Evolutionary conservation across 2,797 vertebrate genomes (phyloP), one percentile per base, ranked within the genome.

Genomic region (Halcyon leucocephala): DNA sequence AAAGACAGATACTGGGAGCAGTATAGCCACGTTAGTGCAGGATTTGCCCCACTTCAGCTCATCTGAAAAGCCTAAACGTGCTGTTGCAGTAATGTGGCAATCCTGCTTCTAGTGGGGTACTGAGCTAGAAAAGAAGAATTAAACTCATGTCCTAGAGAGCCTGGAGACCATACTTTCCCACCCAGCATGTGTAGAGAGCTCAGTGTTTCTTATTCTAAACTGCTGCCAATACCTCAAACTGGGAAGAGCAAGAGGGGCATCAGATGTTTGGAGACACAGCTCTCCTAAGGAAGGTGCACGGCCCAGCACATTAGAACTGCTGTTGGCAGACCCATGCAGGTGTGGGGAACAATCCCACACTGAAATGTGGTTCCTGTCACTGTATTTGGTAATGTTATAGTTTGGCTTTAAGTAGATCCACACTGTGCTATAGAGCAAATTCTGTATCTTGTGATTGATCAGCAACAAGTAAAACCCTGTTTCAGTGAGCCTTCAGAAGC

Each of bases 391-490:
- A 19, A 41, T 31, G 46, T 67, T 61, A 2, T 15, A 26, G 20
- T 86, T 84, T 51, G 52, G 12, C 35, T 79, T 89, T 66, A 82
- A 42, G 39, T 70, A 41, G 46, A 13, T 37, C n/a, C 70, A 1
- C 35, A 6, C n/a, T 35, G 31, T 52, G 41, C 65, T 91, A 35
- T 41, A 49, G 69, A 89, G 65, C 28, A 89, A 87, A 64, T 77
- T 51, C 57, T 79, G 13, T n/a, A 18, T 93, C 82, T 89, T 89
- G 64, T 71, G 73, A 85, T 46, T 82, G 74, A 92, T 93, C 55
- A 93, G 55, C 57, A 91, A 15, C 69, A 80, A 90, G 69, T 52
- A 71, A 92, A 86, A 71, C 22, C 16, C 16, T 41, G 64, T n/a
- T 74, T 69, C 57, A 76, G 52, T 52, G 64, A 92, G 61, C 54